These are phyloP conservation scores for Mustela lutreola DNA, from an alignment of 2,113 vertebrate species.

Conservation along the genomic window DNA sequence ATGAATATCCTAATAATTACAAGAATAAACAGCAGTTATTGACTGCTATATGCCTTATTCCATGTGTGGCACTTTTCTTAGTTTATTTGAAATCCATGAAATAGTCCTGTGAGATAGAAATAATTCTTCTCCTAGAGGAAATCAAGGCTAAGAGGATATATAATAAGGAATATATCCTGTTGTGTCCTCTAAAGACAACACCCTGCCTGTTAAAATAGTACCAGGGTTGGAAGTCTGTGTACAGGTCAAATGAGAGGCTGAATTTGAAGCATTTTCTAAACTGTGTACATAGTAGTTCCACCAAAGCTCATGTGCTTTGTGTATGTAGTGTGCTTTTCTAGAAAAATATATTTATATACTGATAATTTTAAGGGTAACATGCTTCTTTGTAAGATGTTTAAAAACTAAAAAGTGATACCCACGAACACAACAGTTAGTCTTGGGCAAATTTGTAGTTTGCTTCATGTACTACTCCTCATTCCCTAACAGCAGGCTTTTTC, in stretches of 20 bases:
- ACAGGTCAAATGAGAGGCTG: neutral
- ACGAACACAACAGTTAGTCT: neutral
- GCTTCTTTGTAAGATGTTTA: neutral
- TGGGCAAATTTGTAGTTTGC: neutral
- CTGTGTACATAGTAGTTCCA: neutral
- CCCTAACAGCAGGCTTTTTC: neutral
- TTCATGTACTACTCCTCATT: neutral
- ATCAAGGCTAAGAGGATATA: neutral
- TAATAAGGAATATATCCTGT: neutral
- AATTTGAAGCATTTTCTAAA: neutral
- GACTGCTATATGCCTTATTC: neutral
- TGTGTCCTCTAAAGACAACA: neutral
- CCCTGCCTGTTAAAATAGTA: too few species aligned
- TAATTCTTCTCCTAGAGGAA: neutral
- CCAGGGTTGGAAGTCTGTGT: fast-evolving
- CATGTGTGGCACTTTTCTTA: neutral
- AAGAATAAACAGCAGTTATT: neutral
- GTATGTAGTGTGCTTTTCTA: neutral
- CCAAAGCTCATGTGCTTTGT: neutral
- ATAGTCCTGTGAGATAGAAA: neutral
- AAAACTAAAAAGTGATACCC: neutral
- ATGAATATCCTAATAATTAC: neutral
- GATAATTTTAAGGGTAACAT: neutral
- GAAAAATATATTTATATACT: neutral
- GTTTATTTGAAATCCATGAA: neutral